phyloP scores from a whole-genome alignment of 2,113 vertebrate genomes.

The Apteryx owenii region DNA sequence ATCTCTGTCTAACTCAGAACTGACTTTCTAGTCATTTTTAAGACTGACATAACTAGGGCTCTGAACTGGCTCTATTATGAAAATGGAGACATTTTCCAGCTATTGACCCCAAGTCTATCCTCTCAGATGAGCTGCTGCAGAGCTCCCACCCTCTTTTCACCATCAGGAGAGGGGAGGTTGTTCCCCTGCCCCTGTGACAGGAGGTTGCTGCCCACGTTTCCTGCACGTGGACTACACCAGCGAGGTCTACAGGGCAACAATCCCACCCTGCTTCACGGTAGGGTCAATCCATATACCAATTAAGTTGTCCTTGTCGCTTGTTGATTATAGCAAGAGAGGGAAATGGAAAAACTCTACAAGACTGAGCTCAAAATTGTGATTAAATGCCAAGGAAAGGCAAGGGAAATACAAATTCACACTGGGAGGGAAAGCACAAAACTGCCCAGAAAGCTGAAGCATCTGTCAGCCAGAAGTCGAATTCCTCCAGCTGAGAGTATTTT shows the following conservation, averaged over 20 bases:
- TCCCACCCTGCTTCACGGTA: not conserved
- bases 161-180: too few relatives aligned
- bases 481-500: not conserved
- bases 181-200: too few relatives aligned
- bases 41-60: not conserved
- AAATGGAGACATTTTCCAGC: not conserved
- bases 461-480: not conserved
- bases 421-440: not conserved
- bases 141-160: not conserved
- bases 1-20: not conserved
- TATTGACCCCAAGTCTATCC: not conserved
- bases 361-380: not conserved
- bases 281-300: not conserved
- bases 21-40: not conserved
- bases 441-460: not conserved
- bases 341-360: not conserved
- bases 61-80: rapidly evolving
- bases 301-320: not conserved
- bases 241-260: not conserved
- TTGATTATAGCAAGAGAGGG: not conserved
- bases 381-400: not conserved
- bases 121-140: not conserved
- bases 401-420: not conserved
- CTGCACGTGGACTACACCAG: not conserved
- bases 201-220: too few relatives aligned